phyloP scores from a whole-genome alignment of 2,113 vertebrate genomes.

The Forbesichthys agassizii region DNA sequence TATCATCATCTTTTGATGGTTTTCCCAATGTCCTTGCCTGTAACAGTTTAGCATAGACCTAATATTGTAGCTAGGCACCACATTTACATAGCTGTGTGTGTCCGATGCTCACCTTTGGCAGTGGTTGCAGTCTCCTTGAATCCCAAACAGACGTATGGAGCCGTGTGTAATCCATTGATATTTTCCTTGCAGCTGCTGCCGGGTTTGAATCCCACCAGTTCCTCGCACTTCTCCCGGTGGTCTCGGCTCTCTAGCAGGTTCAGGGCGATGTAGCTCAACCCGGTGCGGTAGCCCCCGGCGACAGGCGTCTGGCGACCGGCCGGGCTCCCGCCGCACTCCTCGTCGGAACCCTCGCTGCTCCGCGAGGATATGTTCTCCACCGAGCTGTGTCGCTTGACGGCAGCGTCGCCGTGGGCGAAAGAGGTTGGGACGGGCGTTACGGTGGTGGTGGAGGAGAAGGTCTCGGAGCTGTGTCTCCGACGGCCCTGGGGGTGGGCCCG shows the following conservation, averaged over 20 bases:
- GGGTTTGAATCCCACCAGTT: slow-evolving; percentile 73
- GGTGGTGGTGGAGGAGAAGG: slow-evolving; percentile 94
- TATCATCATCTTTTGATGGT: not conserved
- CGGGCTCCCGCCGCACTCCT: slow-evolving; percentile 78
- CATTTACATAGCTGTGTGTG: not conserved
- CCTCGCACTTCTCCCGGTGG: slow-evolving; percentile 67
- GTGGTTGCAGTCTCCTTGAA: slow-evolving; percentile 89
- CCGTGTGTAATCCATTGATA: slow-evolving; percentile 79
- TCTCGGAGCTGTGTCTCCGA: slow-evolving; percentile 95
- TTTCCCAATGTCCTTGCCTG: too few species aligned
- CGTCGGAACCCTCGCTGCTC: slow-evolving; percentile 84
- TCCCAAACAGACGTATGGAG: slow-evolving; percentile 87
- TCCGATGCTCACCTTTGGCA: slow-evolving; percentile 87
- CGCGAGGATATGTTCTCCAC: slow-evolving; percentile 94
- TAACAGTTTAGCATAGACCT: not conserved
- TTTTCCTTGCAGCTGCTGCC: slow-evolving; percentile 83
- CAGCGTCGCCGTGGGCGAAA: slow-evolving; percentile 84
- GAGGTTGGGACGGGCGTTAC: slow-evolving; percentile 95
- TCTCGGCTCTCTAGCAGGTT: slow-evolving; percentile 83
- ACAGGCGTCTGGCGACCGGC: slow-evolving; percentile 84
- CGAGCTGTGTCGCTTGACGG: slow-evolving; percentile 88
- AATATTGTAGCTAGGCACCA: not conserved
- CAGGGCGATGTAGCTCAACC: slow-evolving; percentile 94
- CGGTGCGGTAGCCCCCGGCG: slow-evolving; percentile 85
- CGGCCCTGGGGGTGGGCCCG: slow-evolving; percentile 91